Evolutionary conservation across 2,888 invertebrate species (phyloP).

Genomic region (Cryptocephalus moraei): DNA sequence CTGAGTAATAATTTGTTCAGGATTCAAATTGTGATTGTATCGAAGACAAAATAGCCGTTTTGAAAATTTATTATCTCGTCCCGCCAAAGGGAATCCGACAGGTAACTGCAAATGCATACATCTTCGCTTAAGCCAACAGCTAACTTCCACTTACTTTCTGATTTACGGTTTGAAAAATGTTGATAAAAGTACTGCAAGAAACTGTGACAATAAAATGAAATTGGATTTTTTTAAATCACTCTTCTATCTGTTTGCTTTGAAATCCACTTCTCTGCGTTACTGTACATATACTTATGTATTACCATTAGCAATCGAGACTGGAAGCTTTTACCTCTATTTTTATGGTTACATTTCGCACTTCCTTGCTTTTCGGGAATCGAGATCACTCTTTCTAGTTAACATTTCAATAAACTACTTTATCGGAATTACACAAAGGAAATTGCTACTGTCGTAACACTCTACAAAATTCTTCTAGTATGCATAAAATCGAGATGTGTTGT

Average conservation of each 20-base stretch:
- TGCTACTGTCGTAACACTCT: not conserved
- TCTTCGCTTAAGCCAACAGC: not conserved
- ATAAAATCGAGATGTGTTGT: too few species aligned
- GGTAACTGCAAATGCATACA: too few species aligned
- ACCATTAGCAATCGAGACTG: constrained; percentile 20
- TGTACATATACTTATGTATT: constrained; percentile 18
- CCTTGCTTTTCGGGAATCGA: constrained; percentile 24
- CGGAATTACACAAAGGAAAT: constrained; percentile 8
- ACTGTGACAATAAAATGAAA: constrained; percentile 36
- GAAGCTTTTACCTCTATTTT: constrained; percentile 27
- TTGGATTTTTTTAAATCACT: constrained; percentile 32
- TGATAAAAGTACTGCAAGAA: constrained; percentile 40
- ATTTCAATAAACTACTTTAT: constrained; percentile 14
- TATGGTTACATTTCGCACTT: constrained; percentile 29
- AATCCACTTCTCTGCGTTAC: constrained; percentile 12
- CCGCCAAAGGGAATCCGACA: too few species aligned
- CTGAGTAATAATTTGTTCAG: not conserved
- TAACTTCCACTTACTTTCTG: constrained; percentile 25
- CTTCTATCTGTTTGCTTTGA: constrained; percentile 16
- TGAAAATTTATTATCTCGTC: too few species aligned
- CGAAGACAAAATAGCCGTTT: too few species aligned
- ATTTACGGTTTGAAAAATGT: constrained; percentile 38
- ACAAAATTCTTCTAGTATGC: too few species aligned
- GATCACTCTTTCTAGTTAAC: constrained; percentile 12
- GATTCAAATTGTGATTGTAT: too few species aligned